Evolutionary conservation across 2,797 vertebrate genomes (phyloP).

Genomic region (Brotula barbata): DNA sequence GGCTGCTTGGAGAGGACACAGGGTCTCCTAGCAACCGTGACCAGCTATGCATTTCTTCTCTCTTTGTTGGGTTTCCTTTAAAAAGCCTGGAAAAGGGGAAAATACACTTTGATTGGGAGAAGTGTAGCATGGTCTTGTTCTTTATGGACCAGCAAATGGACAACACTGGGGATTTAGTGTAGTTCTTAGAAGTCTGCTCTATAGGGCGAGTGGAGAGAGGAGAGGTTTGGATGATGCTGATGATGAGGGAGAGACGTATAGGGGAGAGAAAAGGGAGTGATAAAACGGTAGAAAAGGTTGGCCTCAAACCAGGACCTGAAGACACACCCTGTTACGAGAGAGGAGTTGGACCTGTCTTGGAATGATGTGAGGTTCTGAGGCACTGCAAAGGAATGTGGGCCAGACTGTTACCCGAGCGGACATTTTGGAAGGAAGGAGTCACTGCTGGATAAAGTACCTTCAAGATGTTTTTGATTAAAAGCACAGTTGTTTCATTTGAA

Average conservation of each 20-base stretch:
- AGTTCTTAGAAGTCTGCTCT: constrained; percentile 4
- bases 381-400: constrained; percentile 65
- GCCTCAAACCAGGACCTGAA: constrained; percentile 37
- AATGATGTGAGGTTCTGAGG: constrained; percentile 60
- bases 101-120: constrained; percentile 62
- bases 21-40: constrained; percentile 76
- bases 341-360: constrained; percentile 55
- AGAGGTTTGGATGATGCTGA: background rate
- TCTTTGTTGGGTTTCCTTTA: constrained; percentile 68
- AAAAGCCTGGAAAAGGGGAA: constrained; percentile 52
- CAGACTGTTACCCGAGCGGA: constrained; percentile 54
- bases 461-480: no score
- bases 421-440: constrained; percentile 27
- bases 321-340: constrained; percentile 54
- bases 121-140: constrained; percentile 34
- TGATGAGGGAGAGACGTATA: no score
- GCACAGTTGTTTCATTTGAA: no score
- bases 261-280: background rate
- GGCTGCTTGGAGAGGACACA: constrained; percentile 62
- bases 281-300: constrained; percentile 2
- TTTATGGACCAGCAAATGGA: constrained; percentile 38
- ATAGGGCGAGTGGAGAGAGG: background rate
- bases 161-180: constrained; percentile 34
- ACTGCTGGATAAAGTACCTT: no score
- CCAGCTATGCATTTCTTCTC: constrained; percentile 62